Base-by-base conservation (phyloP, 2,888 invertebrate species). In the Drosophila testacea region DNA sequence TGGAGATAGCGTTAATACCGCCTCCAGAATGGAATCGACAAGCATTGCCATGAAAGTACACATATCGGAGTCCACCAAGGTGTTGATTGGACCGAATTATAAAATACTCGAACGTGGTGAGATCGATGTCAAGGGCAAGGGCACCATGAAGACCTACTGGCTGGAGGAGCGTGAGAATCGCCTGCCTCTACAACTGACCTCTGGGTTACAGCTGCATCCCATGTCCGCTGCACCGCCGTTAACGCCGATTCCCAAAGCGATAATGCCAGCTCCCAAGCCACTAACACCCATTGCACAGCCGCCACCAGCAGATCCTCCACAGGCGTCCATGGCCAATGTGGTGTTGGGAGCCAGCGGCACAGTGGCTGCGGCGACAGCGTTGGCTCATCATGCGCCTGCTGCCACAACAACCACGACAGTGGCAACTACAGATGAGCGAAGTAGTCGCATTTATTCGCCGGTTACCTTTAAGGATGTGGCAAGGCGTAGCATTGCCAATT, bases 1-100 rank as follows among this genome's bases (percentile, higher is more conserved):
- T 89, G 98, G 98, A 0, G 98, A 98, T 90, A 96, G 97, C 0
- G 98, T 98, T 0, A 97, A 97, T 90, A 97, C 97, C 0, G 98
- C 98, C 0, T 97, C 97, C 0, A 94, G 97, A 36, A 98, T 98
- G 98, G 98, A 98, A 91, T 97, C 97, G 0, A 97, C 97, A 0
- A 97, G 97, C 69, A 95, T 96, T 89, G 96, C 98, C 0, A 98
- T 98, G 97, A 96, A 97, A 92, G 96, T 99, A 70, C 98, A 99
- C 92, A 97, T 99, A 87, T 98, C 98, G 3, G 96, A 98, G 91
- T 96, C 96, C 0, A 98, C 98, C 0, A 95, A 94, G 88, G 95
- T 96, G 78, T 93, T 96, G 13, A 93, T 98, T 6, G 95, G 97
- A 0, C 93, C 95, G 0, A 94, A 94, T 0, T 98, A 97, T 90